A percentile compares a stretch with the other conserved stretches of the same genome.
Evolutionary conservation across 2,888 invertebrate genomes (phyloP).

Genomic region (Antheraea yamamai): DNA sequence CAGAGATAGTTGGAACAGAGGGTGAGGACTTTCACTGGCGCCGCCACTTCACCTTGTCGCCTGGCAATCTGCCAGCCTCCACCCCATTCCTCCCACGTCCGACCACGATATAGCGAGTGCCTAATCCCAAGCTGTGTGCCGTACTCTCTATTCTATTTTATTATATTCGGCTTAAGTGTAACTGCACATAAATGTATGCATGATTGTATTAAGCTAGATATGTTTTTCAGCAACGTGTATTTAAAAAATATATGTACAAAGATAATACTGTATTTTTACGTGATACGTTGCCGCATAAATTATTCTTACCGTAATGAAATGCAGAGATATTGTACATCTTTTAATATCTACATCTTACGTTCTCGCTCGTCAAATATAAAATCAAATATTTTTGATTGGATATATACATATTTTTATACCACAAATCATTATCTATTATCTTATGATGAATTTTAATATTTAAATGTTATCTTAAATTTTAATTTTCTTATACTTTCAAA

Average conservation of each 20-base stretch:
- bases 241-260: not conserved
- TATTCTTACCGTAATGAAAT: not conserved
- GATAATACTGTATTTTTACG: not conserved
- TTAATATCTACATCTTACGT: not conserved
- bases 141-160: constrained; percentile 23
- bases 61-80: constrained; percentile 67
- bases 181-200: constrained; percentile 20
- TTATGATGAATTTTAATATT: not conserved
- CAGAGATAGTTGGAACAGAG: constrained; percentile 13
- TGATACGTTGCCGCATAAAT: not conserved
- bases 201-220: not conserved
- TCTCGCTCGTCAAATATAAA: not conserved
- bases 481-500: too few relatives aligned
- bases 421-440: not conserved
- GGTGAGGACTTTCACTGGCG: constrained; percentile 72
- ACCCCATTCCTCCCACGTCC: constrained; percentile 27
- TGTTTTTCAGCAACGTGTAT: not conserved
- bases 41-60: constrained; percentile 74
- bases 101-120: constrained; percentile 8
- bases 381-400: too few relatives aligned
- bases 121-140: constrained; percentile 22
- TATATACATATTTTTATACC: too few relatives aligned
- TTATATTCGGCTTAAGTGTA: constrained; percentile 23
- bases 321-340: not conserved
- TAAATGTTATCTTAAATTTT: too few relatives aligned